phyloP scores from a whole-genome alignment of 2,888 invertebrate species.

The Drosophila diplacantha region DNA sequence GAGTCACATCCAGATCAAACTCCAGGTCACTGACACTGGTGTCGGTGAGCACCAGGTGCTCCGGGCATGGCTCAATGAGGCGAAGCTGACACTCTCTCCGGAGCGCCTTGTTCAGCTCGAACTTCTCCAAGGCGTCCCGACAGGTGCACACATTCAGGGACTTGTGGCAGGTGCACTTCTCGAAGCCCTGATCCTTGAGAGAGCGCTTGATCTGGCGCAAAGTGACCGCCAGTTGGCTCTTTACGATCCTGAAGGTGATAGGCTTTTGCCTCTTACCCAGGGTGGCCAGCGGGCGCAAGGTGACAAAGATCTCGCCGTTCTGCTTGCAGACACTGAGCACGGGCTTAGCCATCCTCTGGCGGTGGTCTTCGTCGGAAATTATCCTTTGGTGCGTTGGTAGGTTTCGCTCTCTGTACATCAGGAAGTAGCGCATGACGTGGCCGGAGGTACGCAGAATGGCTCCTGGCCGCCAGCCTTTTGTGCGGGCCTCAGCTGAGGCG shows the following conservation, averaged over 20 bases:
- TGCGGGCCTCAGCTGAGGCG: slow-evolving; percentile 51
- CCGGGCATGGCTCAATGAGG: slow-evolving; percentile 57
- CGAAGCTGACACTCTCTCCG: slow-evolving; percentile 77
- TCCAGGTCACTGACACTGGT: slow-evolving; percentile 80
- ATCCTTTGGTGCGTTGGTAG: slow-evolving; percentile 65
- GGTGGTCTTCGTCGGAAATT: slow-evolving; percentile 55
- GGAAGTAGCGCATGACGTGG: slow-evolving; percentile 74
- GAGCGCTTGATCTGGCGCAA: slow-evolving; percentile 79
- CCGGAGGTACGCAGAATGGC: slow-evolving; percentile 73
- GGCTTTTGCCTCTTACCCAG: slow-evolving; percentile 78
- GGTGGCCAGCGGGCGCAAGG: slow-evolving; percentile 58
- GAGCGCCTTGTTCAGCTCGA: slow-evolving; percentile 78
- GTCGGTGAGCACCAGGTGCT: slow-evolving; percentile 70
- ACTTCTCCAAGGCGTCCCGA: slow-evolving; percentile 74
- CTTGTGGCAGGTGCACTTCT: slow-evolving; percentile 80
- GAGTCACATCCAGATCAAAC: slow-evolving; percentile 82
- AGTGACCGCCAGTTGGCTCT: slow-evolving; percentile 79
- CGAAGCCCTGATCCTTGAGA: slow-evolving; percentile 79
- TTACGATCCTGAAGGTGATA: slow-evolving; percentile 83
- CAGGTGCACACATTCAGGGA: slow-evolving; percentile 77
- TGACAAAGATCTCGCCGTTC: slow-evolving; percentile 82
- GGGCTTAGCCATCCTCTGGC: slow-evolving; percentile 76
- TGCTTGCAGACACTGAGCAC: slow-evolving; percentile 82
- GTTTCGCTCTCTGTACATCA: slow-evolving; percentile 48
- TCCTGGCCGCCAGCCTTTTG: slow-evolving; percentile 76